phyloP scores from a whole-genome alignment of 2,888 invertebrate genomes.

The Pristionchus fissidentatus region DNA sequence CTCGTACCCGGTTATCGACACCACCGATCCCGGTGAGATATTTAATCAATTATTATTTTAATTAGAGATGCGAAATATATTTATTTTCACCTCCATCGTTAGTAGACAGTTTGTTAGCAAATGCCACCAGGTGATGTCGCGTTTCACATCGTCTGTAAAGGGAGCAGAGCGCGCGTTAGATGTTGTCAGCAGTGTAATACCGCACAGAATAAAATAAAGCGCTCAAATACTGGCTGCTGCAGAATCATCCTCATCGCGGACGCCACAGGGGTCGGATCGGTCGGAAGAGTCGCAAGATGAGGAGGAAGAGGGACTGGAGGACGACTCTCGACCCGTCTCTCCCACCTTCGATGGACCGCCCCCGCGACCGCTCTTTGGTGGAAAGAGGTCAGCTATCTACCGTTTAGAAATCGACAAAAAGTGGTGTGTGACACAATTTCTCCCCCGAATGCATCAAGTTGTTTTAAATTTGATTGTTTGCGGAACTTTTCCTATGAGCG shows the following conservation, averaged over 20 bases:
- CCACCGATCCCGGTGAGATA: conserved; percentile 38
- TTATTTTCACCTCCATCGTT: too few relatives aligned
- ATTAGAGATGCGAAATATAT: too few relatives aligned
- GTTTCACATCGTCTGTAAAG: background rate
- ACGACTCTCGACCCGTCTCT: background rate
- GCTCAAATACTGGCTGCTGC: background rate
- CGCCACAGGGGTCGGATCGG: background rate
- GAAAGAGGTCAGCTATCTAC: background rate
- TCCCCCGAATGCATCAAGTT: background rate
- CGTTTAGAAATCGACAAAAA: too few relatives aligned
- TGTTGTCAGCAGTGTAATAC: too few relatives aligned
- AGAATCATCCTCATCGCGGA: background rate
- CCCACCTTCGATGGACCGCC: conserved; percentile 6
- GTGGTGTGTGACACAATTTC: too few relatives aligned
- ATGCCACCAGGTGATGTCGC: too few relatives aligned
- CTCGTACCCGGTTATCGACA: conserved; percentile 44
- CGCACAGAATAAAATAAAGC: too few relatives aligned
- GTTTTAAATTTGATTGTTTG: background rate
- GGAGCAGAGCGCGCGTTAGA: background rate
- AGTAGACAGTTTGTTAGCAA: too few relatives aligned
- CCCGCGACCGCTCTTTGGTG: background rate
- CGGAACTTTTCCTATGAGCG: background rate
- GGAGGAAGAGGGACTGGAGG: background rate
- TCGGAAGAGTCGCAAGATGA: too few relatives aligned
- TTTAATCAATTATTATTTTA: background rate